phyloP scores from a whole-genome alignment of 2,797 vertebrate species.

The Sebastes reedi region DNA sequence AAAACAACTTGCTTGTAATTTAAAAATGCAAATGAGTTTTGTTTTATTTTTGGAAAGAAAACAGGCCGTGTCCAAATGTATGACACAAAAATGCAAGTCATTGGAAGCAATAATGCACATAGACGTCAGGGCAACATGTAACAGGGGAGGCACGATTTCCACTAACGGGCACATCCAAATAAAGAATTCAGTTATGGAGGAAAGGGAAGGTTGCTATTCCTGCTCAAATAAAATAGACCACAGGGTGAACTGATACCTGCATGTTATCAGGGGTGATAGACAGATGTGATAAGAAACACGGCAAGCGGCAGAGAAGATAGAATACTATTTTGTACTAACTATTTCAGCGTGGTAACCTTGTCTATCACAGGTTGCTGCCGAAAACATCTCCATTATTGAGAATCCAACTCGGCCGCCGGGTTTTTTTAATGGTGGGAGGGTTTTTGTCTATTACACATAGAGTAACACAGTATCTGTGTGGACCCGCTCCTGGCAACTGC shows the following conservation, averaged over 20 bases:
- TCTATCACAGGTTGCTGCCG: neutral
- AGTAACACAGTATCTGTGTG: neutral
- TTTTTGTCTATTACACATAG: neutral
- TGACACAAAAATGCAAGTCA: neutral
- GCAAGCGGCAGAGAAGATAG: neutral
- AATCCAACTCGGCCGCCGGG: neutral
- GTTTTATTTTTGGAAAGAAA: neutral
- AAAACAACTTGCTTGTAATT: conserved; percentile 14
- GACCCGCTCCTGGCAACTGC: conserved; percentile 18
- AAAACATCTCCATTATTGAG: neutral
- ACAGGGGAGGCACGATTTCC: conserved; percentile 9
- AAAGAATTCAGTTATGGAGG: neutral
- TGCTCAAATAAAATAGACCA: conserved; percentile 18
- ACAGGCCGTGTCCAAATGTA: neutral
- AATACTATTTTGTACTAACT: neutral
- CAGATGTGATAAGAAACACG: conserved; percentile 21
- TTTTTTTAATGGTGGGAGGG: neutral
- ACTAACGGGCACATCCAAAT: conserved; percentile 1
- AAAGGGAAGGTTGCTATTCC: conserved; percentile 8
- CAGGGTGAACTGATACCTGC: conserved; percentile 13
- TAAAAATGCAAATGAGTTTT: neutral
- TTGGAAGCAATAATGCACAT: neutral
- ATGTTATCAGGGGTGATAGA: conserved; percentile 28
- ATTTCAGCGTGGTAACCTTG: neutral
- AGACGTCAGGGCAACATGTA: neutral